These are phyloP conservation scores for Gortyna flavago DNA, from an alignment of 2,888 invertebrate species.

Conservation along the genomic window DNA sequence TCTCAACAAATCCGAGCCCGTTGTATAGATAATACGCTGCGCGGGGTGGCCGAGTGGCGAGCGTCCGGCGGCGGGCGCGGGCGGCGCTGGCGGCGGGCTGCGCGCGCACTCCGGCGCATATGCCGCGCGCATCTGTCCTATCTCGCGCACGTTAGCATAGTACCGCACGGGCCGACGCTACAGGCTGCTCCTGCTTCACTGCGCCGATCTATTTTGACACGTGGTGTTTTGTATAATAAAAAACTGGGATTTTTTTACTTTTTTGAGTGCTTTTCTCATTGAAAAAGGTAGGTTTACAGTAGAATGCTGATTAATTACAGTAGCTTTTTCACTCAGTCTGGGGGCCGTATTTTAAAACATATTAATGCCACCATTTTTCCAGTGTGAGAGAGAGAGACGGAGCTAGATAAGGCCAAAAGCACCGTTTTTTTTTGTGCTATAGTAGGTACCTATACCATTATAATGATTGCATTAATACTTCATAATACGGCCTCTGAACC, in stretches of 20 bases:
- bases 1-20: conserved; percentile 49
- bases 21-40: conserved; percentile 20
- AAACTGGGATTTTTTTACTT: not conserved
- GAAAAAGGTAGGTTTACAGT: not conserved
- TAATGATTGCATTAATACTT: too few relatives aligned
- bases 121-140: conserved; percentile 77
- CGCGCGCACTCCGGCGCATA: conserved; percentile 55
- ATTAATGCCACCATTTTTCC: not conserved
- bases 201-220: conserved; percentile 13
- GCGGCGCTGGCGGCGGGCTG: conserved; percentile 54
- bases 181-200: conserved; percentile 52
- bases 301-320: not conserved
- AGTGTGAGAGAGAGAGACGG: not conserved
- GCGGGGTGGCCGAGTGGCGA: conserved; percentile 27
- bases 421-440: too few relatives aligned
- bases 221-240: not conserved
- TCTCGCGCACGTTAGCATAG: conserved; percentile 64
- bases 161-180: conserved; percentile 76
- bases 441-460: too few relatives aligned
- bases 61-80: conserved; percentile 56
- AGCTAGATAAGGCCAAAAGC: not conserved
- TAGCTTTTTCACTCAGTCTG: too few relatives aligned
- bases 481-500: too few relatives aligned
- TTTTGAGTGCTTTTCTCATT: not conserved
- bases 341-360: too few relatives aligned